Percentiles rank a stretch among this genome's conserved stretches.
Evolutionary conservation across 1,140 invertebrate species (phyloP).

Genomic region (Chironomus tepperi): DNA sequence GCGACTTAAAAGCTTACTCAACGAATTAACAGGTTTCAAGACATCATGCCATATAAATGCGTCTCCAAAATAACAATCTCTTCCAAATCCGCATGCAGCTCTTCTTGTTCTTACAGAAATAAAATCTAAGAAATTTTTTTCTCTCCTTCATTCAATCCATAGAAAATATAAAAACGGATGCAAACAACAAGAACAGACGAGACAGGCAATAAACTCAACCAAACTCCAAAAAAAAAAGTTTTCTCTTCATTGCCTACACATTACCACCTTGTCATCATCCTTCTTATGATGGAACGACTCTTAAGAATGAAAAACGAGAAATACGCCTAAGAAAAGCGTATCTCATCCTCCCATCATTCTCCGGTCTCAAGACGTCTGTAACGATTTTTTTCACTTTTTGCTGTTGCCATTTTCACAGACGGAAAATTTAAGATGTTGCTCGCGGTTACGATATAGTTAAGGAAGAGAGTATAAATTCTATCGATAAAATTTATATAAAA

Average conservation of each 20-base stretch:
- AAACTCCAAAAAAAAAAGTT: neutral
- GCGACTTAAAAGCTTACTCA: no score
- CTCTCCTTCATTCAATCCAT: neutral
- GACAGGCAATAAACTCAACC: neutral
- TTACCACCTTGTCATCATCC: neutral
- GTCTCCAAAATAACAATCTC: no score
- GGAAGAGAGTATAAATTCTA: neutral
- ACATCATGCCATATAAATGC: no score
- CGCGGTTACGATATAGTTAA: neutral
- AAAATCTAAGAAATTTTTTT: neutral
- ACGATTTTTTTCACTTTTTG: no score
- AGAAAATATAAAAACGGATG: conserved; percentile 12
- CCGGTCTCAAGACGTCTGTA: neutral
- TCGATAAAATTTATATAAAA: neutral
- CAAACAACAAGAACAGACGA: conserved; percentile 3
- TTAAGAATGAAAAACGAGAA: neutral
- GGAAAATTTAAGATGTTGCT: neutral
- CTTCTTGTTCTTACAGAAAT: neutral
- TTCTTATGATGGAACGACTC: neutral
- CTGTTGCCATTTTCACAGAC: neutral
- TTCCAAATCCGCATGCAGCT: no score
- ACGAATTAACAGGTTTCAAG: no score
- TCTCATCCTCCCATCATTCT: neutral
- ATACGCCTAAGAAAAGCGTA: conserved; percentile 12
- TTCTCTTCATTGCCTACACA: neutral